Evolutionary conservation across 92 coral and sea anemone genomes (phyloP).

Genomic region (Scolanthus callimorphus): DNA sequence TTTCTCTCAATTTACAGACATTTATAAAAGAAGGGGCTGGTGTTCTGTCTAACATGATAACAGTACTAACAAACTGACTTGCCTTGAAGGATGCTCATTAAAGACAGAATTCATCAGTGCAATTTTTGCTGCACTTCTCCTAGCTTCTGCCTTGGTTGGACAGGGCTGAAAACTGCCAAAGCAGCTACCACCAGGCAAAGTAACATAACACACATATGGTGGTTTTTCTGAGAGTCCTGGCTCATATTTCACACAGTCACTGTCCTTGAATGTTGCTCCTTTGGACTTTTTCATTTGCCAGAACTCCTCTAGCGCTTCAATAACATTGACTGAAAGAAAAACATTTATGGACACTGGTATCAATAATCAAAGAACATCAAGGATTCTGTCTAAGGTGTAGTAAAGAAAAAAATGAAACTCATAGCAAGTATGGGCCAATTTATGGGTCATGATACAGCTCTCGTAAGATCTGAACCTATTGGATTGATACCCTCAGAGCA

Average conservation of each 20-base stretch:
- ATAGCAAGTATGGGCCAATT: too few relatives aligned
- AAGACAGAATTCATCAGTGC: conserved; percentile 94
- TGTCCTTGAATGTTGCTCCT: conserved; percentile 22
- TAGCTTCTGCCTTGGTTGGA: conserved; percentile 89
- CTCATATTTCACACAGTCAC: conserved; percentile 58
- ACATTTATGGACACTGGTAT: too few relatives aligned
- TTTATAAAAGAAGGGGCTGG: too few relatives aligned
- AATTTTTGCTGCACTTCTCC: conserved; percentile 86
- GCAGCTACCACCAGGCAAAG: conserved; percentile 90
- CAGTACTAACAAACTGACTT: too few relatives aligned
- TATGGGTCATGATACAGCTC: too few relatives aligned
- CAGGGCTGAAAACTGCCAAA: conserved; percentile 91
- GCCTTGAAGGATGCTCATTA: conserved; percentile 94
- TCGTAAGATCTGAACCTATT: too few relatives aligned
- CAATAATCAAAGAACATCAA: too few relatives aligned
- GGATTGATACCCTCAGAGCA: too few relatives aligned
- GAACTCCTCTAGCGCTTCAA: conserved; percentile 83
- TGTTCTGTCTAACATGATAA: too few relatives aligned
- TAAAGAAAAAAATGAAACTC: too few relatives aligned
- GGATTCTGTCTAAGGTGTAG: too few relatives aligned
- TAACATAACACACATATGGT: conserved; percentile 85
- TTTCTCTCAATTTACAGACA: too few relatives aligned
- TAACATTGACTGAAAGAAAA: conserved; percentile 52
- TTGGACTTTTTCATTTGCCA: conserved; percentile 85
- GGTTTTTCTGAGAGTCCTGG: conserved; percentile 74